Conservation (phyloP, 2,113 vertebrate genomes). For the Conger conger region DNA sequence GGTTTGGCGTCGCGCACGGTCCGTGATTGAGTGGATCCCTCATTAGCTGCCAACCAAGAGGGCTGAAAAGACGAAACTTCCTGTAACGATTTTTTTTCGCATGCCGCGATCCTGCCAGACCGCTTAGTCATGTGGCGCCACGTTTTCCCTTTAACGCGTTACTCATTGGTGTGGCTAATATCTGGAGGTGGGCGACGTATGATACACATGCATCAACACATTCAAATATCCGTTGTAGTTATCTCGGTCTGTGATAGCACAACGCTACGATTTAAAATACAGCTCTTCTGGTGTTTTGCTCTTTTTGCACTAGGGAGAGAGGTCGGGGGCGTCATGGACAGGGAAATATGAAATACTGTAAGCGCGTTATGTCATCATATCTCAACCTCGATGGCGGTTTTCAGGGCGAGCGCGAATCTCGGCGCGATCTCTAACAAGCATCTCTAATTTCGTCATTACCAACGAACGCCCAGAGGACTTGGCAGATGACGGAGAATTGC, state of each 20-base stretch:
- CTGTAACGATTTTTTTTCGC: neutral
- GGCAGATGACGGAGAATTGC: constrained; percentile 8
- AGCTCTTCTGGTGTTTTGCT: too few relatives aligned
- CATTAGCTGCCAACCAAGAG: neutral
- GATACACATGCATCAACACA: too few relatives aligned
- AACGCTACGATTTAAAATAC: too few relatives aligned
- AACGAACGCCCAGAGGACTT: neutral
- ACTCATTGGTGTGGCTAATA: too few relatives aligned
- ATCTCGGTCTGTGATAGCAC: too few relatives aligned
- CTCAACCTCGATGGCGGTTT: neutral
- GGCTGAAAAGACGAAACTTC: too few relatives aligned
- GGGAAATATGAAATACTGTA: neutral
- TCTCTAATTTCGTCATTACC: constrained; percentile 13
- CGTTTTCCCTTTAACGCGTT: neutral
- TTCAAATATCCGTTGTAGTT: too few relatives aligned
- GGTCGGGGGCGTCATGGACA: neutral
- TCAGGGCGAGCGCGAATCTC: neutral
- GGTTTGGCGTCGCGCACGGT: neutral
- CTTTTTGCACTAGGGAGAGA: too few relatives aligned
- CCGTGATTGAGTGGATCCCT: neutral
- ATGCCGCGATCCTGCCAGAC: neutral
- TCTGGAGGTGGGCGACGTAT: too few relatives aligned
- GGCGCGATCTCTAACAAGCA: neutral
- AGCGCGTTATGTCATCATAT: neutral
- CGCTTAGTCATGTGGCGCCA: neutral